phyloP scores from a whole-genome alignment of 2,888 invertebrate species.

The Physocephala rufipes region DNA sequence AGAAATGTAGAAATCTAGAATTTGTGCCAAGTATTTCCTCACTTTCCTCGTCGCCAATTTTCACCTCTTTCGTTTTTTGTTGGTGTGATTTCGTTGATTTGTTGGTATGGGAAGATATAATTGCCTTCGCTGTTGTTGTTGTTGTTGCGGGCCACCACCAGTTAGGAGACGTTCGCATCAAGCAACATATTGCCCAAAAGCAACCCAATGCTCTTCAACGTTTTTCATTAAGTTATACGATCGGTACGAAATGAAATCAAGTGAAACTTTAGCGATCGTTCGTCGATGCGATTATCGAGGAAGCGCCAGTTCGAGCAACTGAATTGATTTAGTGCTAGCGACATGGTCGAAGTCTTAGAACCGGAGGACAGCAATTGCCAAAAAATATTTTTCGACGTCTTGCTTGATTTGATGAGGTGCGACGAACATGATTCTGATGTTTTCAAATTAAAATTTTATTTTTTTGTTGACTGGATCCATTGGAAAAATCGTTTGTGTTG shows the following conservation, averaged over 20 bases:
- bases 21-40: constrained; percentile 35
- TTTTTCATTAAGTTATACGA: too few relatives aligned
- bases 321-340: constrained; percentile 11
- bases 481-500: too few relatives aligned
- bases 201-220: not conserved
- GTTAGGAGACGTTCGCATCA: constrained; percentile 2
- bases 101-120: not conserved
- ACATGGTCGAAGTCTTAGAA: not conserved
- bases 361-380: not conserved
- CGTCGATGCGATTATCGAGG: not conserved
- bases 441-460: too few relatives aligned
- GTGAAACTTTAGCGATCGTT: not conserved
- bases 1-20: not conserved
- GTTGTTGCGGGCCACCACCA: constrained; percentile 1
- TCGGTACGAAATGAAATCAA: not conserved
- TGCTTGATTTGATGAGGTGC: too few relatives aligned
- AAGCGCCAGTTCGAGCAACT: not conserved
- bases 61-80: too few relatives aligned
- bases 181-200: not conserved
- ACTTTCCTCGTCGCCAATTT: too few relatives aligned
- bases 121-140: not conserved
- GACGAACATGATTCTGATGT: too few relatives aligned
- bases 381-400: not conserved
- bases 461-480: too few relatives aligned
- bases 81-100: not conserved